Conservation (phyloP, 1,140 invertebrate genomes). For the Drosophila orosa region DNA sequence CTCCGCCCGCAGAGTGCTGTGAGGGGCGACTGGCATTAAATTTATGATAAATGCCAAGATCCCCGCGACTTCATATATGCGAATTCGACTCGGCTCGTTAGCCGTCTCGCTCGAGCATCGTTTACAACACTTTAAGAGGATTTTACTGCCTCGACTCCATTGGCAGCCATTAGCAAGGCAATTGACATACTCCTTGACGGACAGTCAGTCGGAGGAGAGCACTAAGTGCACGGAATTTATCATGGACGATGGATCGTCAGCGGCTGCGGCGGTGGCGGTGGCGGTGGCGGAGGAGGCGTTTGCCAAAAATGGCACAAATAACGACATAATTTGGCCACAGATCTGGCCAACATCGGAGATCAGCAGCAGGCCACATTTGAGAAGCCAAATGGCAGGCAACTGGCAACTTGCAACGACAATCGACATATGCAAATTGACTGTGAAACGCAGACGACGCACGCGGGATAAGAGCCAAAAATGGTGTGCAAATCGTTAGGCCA, state of each 20-base stretch:
- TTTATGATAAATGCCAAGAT: conserved; percentile 71
- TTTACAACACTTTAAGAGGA: conserved; percentile 78
- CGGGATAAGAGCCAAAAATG: conserved; percentile 53
- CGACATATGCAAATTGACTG: conserved; percentile 60
- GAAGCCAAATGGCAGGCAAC: conserved; percentile 40
- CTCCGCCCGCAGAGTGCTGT: conserved; percentile 2
- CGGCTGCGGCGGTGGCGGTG: neutral
- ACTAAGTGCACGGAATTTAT: conserved; percentile 77
- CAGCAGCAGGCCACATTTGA: conserved; percentile 30
- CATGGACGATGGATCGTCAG: conserved; percentile 60
- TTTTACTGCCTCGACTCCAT: conserved; percentile 48
- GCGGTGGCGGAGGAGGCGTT: conserved; percentile 25
- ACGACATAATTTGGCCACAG: conserved; percentile 76
- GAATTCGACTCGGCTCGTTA: conserved; percentile 60
- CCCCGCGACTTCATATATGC: conserved; percentile 22
- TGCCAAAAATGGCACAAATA: conserved; percentile 82
- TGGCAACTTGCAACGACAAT: conserved; percentile 32
- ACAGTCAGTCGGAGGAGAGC: conserved; percentile 45
- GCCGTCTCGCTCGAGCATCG: conserved; percentile 58
- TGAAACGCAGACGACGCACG: conserved; percentile 49
- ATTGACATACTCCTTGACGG: conserved; percentile 78
- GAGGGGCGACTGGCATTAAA: conserved; percentile 52
- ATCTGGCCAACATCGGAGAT: conserved; percentile 55
- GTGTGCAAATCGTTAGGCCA: conserved; percentile 52
- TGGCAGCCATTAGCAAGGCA: conserved; percentile 77